phyloP scores from a whole-genome alignment of 2,797 vertebrate species.

The Peromyscus attwateri region DNA sequence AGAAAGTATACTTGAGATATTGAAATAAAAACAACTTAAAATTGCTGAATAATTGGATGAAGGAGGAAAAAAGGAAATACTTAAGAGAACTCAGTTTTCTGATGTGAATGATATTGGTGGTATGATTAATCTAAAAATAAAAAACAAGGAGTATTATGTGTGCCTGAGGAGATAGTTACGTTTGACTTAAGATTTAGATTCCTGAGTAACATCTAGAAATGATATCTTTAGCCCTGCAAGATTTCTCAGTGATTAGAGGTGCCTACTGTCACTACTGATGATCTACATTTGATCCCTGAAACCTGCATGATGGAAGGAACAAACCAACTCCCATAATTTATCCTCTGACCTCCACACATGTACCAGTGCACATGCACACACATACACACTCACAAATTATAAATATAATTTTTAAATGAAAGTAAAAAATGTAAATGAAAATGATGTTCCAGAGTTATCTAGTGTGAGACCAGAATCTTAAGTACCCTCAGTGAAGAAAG shows the following conservation, averaged over 20 bases:
- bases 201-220: not conserved
- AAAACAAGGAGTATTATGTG: not conserved
- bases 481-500: not conserved
- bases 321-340: not conserved
- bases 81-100: slow-evolving; percentile 33
- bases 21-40: slow-evolving; percentile 39
- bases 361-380: not conserved
- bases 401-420: not conserved
- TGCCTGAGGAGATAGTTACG: not conserved
- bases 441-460: not conserved
- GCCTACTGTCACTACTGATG: not conserved
- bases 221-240: no score
- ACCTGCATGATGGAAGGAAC: not conserved
- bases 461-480: not conserved
- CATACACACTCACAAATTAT: not conserved
- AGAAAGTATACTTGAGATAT: not conserved
- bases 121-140: slow-evolving; percentile 7
- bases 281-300: not conserved
- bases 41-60: slow-evolving; percentile 16
- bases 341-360: not conserved
- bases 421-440: not conserved
- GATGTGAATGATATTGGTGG: not conserved
- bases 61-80: not conserved
- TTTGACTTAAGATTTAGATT: slow-evolving; percentile 39
- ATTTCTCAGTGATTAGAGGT: not conserved